Conservation (phyloP, 2,888 invertebrate genomes). For the Hermodice carunculata region DNA sequence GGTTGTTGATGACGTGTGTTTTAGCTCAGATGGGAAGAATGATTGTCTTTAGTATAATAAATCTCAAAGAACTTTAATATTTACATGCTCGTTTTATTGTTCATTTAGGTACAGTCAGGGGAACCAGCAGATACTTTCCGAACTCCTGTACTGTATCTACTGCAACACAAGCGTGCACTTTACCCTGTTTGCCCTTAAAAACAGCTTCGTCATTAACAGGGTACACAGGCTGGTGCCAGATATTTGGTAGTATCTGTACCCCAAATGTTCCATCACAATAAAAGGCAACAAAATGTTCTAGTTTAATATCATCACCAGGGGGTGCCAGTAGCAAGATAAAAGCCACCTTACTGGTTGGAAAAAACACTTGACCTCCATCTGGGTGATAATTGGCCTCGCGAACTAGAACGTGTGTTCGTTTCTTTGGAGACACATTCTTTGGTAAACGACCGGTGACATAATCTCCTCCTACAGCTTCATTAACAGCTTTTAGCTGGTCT, state of each 20-base stretch:
- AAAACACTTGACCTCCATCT: constrained; percentile 13
- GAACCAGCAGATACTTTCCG: constrained; percentile 41
- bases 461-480: constrained; percentile 37
- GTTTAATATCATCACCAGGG: constrained; percentile 44
- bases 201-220: constrained; percentile 41
- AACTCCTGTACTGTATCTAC: constrained; percentile 46
- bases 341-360: background rate
- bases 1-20: too few species aligned
- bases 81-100: too few species aligned
- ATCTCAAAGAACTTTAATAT: too few species aligned
- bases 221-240: constrained; percentile 49
- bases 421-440: background rate
- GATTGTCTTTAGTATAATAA: too few species aligned
- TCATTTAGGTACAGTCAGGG: too few species aligned
- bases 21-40: too few species aligned
- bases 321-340: constrained; percentile 32
- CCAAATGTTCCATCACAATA: constrained; percentile 50
- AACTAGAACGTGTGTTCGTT: background rate
- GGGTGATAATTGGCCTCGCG: constrained; percentile 17
- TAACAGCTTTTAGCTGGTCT: constrained; percentile 33
- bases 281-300: constrained; percentile 43
- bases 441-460: constrained; percentile 9
- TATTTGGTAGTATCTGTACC: constrained; percentile 46
- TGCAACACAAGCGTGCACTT: constrained; percentile 44
- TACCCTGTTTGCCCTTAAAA: constrained; percentile 45